A percentile compares a stretch with the other conserved stretches of the same genome.
Evolutionary conservation across 2,113 vertebrate genomes (phyloP).

Genomic region (Daphoenositta chrysoptera): DNA sequence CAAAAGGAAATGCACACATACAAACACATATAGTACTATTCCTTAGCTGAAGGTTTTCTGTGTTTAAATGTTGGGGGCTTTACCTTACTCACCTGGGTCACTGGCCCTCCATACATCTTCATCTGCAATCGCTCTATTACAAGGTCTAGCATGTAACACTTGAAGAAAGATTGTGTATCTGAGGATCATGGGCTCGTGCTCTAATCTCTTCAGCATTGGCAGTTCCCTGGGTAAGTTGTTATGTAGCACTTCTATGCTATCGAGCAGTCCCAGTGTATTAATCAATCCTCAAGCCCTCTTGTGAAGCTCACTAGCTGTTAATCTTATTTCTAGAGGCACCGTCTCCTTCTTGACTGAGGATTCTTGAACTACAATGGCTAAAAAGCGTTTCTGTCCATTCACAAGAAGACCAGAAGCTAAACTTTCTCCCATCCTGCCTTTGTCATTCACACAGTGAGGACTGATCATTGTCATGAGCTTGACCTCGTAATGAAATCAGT

Average conservation of each 20-base stretch:
- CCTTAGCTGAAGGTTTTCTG: background rate
- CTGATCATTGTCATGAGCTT: conserved; percentile 22
- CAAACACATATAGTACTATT: background rate
- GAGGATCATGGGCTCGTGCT: background rate
- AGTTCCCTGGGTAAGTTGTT: background rate
- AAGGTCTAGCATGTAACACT: background rate
- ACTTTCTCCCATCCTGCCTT: conserved; percentile 2
- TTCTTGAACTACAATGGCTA: conserved; percentile 29
- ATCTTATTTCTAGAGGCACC: conserved; percentile 37
- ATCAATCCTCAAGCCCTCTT: conserved; percentile 34
- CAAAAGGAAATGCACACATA: background rate
- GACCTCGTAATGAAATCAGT: background rate
- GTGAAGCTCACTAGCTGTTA: conserved; percentile 29
- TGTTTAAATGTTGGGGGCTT: background rate
- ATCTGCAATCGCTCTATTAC: background rate
- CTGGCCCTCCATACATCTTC: background rate
- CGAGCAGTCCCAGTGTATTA: background rate
- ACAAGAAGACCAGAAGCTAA: background rate
- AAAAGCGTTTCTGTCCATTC: conserved; percentile 12
- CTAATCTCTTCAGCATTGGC: background rate
- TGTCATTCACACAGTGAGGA: background rate
- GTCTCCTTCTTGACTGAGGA: background rate
- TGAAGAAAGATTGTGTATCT: background rate
- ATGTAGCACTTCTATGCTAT: background rate
- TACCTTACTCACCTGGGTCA: background rate